Base-by-base conservation (phyloP, 2,797 vertebrate species). In the Amazona ochrocephala region DNA sequence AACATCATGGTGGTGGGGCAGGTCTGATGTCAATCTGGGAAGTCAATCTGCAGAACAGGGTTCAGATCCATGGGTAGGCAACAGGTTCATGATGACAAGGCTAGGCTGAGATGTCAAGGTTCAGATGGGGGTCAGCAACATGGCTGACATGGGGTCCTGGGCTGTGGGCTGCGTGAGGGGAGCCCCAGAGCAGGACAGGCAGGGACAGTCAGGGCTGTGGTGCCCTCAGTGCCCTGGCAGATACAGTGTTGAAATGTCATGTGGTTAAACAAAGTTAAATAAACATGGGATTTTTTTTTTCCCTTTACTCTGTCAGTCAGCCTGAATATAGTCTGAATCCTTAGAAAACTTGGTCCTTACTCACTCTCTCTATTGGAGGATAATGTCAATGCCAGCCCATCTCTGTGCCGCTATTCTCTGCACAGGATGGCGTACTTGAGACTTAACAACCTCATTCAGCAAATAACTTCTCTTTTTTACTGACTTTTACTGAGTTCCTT, bases 151-250 rank as follows among this genome's bases (percentile, higher is more conserved):
- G 20, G 29, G 8, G 42, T 41, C 24, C 26, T 56, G 48, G 58
- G 34, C 26, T 2, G 5, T 1, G 4, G 22, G 13, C 37, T 2
- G 27, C 53, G 34, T 34, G 8, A 10, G 26, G 18, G 13, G 44
- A 66, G 30, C 13, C 34, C 15, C 5, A 2, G 20, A 3, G 13
- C 2, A 5, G 21, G 17, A 20, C 11, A 3, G 10, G 13, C 21
- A 41, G 21, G 24, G 12, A 7, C 4, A 1, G 30, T 30, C 60
- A 72, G 60, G 9, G 54, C 32, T 56, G 21, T 34, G 21, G n/a
- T 58, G n/a, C n/a, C 21, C 54, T 32, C 61, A 73, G 53, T 5
- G 17, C 32, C 3, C 3, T 30, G 47, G 41, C 24, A 61, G 20
- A 72, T 34, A 34, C 11, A 7, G 12, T 71, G 23, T 70, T 23